Conservation (phyloP, 2,113 vertebrate species). For the Plecturocebus donacophilus region DNA sequence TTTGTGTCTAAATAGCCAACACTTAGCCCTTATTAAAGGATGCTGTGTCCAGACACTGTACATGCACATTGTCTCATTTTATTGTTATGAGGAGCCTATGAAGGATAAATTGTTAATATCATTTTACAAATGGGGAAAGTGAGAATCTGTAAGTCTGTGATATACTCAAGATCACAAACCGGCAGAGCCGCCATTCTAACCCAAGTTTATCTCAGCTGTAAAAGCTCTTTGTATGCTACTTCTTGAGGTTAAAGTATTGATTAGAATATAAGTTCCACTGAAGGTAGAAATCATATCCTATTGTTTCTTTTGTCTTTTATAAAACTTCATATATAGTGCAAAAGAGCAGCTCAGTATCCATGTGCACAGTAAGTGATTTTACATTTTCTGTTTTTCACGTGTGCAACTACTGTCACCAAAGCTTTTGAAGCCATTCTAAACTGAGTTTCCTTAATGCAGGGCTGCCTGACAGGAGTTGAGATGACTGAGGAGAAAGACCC, state of each 20-base stretch:
- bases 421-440: neutral
- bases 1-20: neutral
- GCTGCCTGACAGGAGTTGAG: neutral
- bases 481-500: neutral
- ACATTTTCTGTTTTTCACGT: neutral
- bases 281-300: neutral
- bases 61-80: neutral
- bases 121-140: neutral
- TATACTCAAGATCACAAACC: neutral
- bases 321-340: neutral
- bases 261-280: neutral
- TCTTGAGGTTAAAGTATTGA: conserved; percentile 27
- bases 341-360: neutral
- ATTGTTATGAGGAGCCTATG: neutral
- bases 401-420: neutral
- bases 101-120: neutral
- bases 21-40: neutral
- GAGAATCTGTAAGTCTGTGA: neutral
- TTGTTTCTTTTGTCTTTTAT: neutral
- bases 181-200: neutral
- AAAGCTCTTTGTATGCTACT: neutral
- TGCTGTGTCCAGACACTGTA: neutral
- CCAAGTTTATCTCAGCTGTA: neutral
- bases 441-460: neutral
- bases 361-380: neutral